Base-by-base conservation (phyloP, 2,888 invertebrate species). In the Drosophila cyrtoloma region DNA sequence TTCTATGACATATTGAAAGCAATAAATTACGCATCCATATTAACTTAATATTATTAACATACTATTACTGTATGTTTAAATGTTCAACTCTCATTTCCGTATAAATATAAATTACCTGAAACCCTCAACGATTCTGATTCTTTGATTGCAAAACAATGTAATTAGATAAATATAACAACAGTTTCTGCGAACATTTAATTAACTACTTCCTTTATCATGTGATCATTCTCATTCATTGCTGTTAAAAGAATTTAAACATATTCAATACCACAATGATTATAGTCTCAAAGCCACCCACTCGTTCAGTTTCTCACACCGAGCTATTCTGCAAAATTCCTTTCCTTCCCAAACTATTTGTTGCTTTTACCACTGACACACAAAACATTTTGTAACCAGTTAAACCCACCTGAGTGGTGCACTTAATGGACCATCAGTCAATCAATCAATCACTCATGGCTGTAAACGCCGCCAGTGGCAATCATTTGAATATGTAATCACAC, bases 401-500 rank as follows among this genome's bases (percentile, higher is more conserved):
- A 55, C 56, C 58, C 63, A 73, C 47, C 39, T 58, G 47, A 57
- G 53, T 57, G 67, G 33, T 63, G 66, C 65, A 68, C 72, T 62
- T 74, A 82, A 81, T 77, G 72, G 79, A 71, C 73, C 79, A 79
- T 79, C 77, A 74, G 64, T 74, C 78, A 72, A 77, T 86, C 85
- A 83, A 72, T 82, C 84, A 74, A 44, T 58, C 58, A 65, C 52
- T 70, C 70, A 76, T 50, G 42, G 33, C 70, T 65, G 71, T 50
- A 67, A 63, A 72, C 61, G 57, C 63, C 69, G 84, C 85, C 85
- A 85, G 69, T 82, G 85, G 87, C 85, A 85, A 84, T 76, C 84
- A 85, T 84, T 86, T 86, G 79, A 82, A 87, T 79, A 76, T 84
- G 80, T 79, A 87, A 84, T 84, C 87, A 57, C 51, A 75, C 28